phyloP scores from a whole-genome alignment of 1,140 invertebrate species.

The Atta cephalotes region DNA sequence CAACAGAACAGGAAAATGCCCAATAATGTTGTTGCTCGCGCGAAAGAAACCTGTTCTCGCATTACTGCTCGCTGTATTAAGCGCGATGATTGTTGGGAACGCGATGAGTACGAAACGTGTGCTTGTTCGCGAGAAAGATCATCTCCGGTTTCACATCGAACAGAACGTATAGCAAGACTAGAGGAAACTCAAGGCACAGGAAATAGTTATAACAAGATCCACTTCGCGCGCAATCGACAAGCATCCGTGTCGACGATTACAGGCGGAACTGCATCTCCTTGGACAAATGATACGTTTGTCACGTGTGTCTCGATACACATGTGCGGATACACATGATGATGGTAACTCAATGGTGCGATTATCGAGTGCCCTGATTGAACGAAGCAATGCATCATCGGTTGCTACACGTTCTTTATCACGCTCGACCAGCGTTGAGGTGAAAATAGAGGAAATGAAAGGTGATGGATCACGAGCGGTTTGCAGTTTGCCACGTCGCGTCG shows the following conservation, averaged over 20 bases:
- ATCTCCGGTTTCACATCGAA: slow-evolving; percentile 45
- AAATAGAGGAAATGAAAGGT: slow-evolving; percentile 45
- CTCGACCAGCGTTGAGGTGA: slow-evolving; percentile 12
- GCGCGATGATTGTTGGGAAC: slow-evolving; percentile 59
- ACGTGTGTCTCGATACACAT: slow-evolving; percentile 18
- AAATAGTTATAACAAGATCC: slow-evolving; percentile 52
- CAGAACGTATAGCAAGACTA: neutral
- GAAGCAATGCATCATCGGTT: slow-evolving; percentile 39
- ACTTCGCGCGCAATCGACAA: slow-evolving; percentile 36
- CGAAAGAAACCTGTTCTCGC: slow-evolving; percentile 51
- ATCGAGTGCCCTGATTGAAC: slow-evolving; percentile 45
- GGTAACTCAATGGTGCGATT: slow-evolving; percentile 37
- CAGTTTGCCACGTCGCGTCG: slow-evolving; percentile 6
- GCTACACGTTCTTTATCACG: slow-evolving; percentile 29
- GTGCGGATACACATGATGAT: neutral
- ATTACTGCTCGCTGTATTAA: slow-evolving; percentile 47
- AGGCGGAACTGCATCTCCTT: neutral
- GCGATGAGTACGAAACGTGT: slow-evolving; percentile 24
- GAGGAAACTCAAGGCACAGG: slow-evolving; percentile 43
- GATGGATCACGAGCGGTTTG: slow-evolving; percentile 42
- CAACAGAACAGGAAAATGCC: neutral
- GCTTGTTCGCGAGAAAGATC: slow-evolving; percentile 43
- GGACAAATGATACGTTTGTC: slow-evolving; percentile 48
- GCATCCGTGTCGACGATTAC: slow-evolving; percentile 23
- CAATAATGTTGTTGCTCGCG: slow-evolving; percentile 17